Evolutionary conservation across 2,797 vertebrate species (phyloP), one percentile per base, ranked within the genome.

Genomic region (Pangasius larnaudii): DNA sequence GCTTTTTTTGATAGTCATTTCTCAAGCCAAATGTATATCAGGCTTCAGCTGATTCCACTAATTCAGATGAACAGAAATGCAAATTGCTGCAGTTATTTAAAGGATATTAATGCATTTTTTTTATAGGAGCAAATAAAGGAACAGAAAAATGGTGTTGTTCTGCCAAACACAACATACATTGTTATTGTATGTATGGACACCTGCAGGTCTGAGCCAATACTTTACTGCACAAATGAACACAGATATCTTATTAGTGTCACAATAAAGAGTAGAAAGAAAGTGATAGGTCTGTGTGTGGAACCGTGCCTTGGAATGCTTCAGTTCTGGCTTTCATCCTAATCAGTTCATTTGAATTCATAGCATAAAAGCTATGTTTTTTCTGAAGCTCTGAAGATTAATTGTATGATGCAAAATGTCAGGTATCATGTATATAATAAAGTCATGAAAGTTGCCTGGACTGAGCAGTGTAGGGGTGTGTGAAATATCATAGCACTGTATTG

Each of bases 1-100:
- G 65, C 8, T 53, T 85, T 63, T 86, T 85, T 84, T 85, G 75
- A 69, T 39, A 18, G 33, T 80, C 78, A 58, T n/a, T 61, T 9
- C 61, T 42, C 56, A 59, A 3, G 33, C 53, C 51, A 79, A 79
- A 58, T 36, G 53, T 84, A 78, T 65, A 65, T 86, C 59, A 78
- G 72, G 39, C 61, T 78, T 86, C 22, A 87, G 11, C 81, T 63
- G 58, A 27, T 59, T 61, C 65, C 33, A 36, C 77, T 77, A 51
- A 69, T 27, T 84, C 61, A 78, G 58, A 80, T 80, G 30, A 86
- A 88, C 24, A 30, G 33, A 59, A 61, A 49, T 39, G 16, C 67
- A 75, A 74, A 69, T n/a, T 10, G 67, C 53, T 71, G 51, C 39
- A 85, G 42, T 79, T 65, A 51, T 61, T 81, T 56, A 19, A 78